phyloP scores from a whole-genome alignment of 1,140 invertebrate genomes.

The Zaprionus ornatus region DNA sequence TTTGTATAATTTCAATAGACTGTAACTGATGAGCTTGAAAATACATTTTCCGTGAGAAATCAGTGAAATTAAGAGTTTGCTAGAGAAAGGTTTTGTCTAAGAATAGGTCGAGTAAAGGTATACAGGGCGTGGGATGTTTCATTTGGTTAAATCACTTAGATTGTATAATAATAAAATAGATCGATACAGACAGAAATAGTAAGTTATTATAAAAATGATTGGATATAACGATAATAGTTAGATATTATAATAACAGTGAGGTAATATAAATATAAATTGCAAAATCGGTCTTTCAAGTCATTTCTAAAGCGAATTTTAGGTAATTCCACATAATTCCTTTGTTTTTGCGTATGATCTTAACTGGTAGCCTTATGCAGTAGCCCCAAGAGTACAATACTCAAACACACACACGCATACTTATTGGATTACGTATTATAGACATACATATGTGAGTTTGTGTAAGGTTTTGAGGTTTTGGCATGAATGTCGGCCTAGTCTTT shows the following conservation, averaged over 20 bases:
- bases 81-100: not conserved
- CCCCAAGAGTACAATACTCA: conserved; percentile 17
- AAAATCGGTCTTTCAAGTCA: no score
- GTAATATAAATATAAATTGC: no score
- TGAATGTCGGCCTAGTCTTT: conserved; percentile 50
- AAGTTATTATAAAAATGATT: no score
- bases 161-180: not conserved
- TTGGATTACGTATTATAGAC: not conserved
- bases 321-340: not conserved
- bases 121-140: not conserved
- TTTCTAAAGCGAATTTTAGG: no score
- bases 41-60: not conserved
- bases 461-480: conserved; percentile 9
- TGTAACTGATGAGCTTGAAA: not conserved
- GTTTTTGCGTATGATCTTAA: conserved; percentile 2
- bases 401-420: not conserved
- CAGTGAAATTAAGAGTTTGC: not conserved
- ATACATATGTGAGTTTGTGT: conserved; percentile 32
- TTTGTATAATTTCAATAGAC: conserved; percentile 9
- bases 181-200: not conserved
- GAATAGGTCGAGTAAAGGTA: not conserved
- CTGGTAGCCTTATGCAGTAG: conserved; percentile 39
- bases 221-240: no score
- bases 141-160: not conserved
- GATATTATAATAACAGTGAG: no score